Base-by-base conservation (phyloP, 1,140 invertebrate species). In the Marisa cornuarietis region DNA sequence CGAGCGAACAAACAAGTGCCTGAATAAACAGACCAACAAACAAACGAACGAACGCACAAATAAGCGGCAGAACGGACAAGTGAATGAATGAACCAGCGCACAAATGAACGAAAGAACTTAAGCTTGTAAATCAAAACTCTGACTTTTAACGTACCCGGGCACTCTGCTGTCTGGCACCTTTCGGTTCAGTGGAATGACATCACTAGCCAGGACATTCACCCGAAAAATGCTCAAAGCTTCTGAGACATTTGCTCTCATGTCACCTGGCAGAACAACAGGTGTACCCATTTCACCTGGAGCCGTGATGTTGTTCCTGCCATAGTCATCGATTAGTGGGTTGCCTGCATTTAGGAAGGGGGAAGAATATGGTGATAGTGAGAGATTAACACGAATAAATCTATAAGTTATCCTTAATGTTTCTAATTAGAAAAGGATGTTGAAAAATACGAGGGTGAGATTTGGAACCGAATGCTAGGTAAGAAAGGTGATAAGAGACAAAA, bases 151-250 rank as follows among this genome's bases (percentile, higher is more conserved):
- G 77, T 81, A 87, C 86, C 83, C 82, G 16, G 81, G 65, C 1
- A 84, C 79, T 81, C 86, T 85, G 2, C 85, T 84, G 66, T 87
- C 86, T 5, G 86, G 86, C 7, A 87, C 85, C 16, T 83, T 26
- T 69, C 86, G 81, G 75, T 87, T 86, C 10, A 87, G 71, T 0
- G 85, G 81, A 73, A 86, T 85, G 16, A 85, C 51, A 71, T 87
- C 86, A 78, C 86, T 87, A 24, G 81, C 85, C 31, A 84, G 61
- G 0, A 82, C 81, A 80, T 87, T 86, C 9, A 87, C 65, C 51
- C 78, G 76, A 71, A 82, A 85, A 11, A 81, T 78, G n/a, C 81
- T 75, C 52, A 85, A 77, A 4, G 58, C 51, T 65, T 69, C 52
- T 5, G 79, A 62, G 22, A 72, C 82, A 31, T 78, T 80, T 26